Evolutionary conservation across 2,888 invertebrate species (phyloP), one percentile per base, ranked within the genome.

Genomic region (Archips xylosteana): DNA sequence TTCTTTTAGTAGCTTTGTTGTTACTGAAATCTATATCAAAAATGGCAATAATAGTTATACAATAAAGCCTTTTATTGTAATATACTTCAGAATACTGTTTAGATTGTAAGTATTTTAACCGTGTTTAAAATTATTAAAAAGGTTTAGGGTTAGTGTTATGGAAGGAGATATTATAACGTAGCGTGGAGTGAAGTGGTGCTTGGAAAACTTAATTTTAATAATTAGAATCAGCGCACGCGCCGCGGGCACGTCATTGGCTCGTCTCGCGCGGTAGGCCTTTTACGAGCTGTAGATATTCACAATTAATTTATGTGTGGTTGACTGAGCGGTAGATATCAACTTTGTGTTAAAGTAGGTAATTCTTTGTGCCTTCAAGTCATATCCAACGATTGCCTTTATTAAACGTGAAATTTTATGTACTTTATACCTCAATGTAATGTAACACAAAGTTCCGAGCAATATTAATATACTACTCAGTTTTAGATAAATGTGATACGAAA

Each of bases 351-450:
- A 78, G 77, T 78, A 80, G 79, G 82, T 54, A 85, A 86, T 83
- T 84, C 84, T 89, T 89, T 89, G 93, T 94, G 94, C 94, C 94
- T 94, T 94, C 87, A 83, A 90, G 90, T 93, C 93, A 94, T 92
- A 92, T 93, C 92, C 83, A 87, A 92, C 89, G 88, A 85, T 88
- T 91, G 92, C 92, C 92, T 93, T 93, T 87, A 84, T 82, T 83
- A 80, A 85, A 85, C 83, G 85, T 89, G 86, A 89, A 88, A 86
- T 87, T 87, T 88, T 91, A 91, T 90, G 82, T 82, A 87, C 81
- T 87, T 89, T 89, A 88, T 92, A 92, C 89, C 87, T 89, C 87
- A 87, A 84, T 87, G 85, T 47, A 69, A 34, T 70, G 70, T 72
- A 67, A 74, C 74, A 65, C 62, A 49, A 71, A 70, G 74, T 74